Base-by-base conservation (phyloP, 2,113 vertebrate species). In the Mandrillus leucophaeus region DNA sequence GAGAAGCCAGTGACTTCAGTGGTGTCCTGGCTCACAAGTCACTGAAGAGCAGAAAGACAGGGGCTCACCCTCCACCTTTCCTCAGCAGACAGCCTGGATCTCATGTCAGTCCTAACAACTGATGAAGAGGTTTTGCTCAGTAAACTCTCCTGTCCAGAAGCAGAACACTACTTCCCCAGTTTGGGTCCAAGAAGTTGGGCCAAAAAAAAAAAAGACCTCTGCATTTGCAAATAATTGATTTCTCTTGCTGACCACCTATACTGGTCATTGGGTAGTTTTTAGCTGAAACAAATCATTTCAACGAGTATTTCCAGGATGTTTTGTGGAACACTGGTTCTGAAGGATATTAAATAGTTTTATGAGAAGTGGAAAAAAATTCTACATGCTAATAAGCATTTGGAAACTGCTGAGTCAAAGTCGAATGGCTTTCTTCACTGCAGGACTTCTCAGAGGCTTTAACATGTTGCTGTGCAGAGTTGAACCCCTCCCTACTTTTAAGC, bases 231-330 rank as follows among this genome's bases (percentile, higher is more conserved):
- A 97, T 70, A 93, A 92, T 76, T 85, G 45, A 85, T 90, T 68
- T 88, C 92, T 75, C 85, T 86, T 11, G 32, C 86, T 96, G 91
- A 94, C 79, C 93, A 97, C 93, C 93, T 93, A 89, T 92, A 92
- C 17, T 17, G 84, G 94, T 82, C 57, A 32, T 4, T 61, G 70
- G 57, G 96, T 76, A 52, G 73, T 68, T 76, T 83, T 79, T 38
- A 23, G 59, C 83, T 59, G 75, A 84, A 97, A 95, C 64, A 84
- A 92, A 97, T 92, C 90, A 52, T 96, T 96, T 97, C 96, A 96
- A 70, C 70, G 35, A 87, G 79, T 16, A 88, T 83, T 97, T 92
- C 95, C 92, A 96, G 95, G 95, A 90, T 94, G 92, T 88, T 95
- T 32, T 52, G 95, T 93, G 92, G 95, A 80, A 90, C 85, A 2